These are phyloP conservation scores for Archaeoteleia sp. DNA, from an alignment of 2,888 invertebrate genomes.

Conservation along the genomic window DNA sequence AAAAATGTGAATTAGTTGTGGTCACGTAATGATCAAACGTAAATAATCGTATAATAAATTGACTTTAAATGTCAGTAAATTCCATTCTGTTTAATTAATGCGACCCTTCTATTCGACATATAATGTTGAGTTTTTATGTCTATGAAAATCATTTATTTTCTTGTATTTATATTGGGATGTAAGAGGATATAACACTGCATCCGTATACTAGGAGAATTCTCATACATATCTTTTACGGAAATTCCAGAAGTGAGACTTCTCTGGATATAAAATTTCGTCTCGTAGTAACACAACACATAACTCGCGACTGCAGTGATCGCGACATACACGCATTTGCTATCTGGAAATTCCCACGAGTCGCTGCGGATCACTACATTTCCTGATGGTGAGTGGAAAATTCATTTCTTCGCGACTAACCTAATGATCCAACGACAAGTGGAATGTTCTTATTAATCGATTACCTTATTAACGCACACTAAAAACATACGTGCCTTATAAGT, in stretches of 20 bases:
- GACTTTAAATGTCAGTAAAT: too few species aligned
- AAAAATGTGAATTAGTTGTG: too few species aligned
- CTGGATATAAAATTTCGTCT: constrained; percentile 40
- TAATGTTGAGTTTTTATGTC: too few species aligned
- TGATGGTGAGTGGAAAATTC: constrained; percentile 49
- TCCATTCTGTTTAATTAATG: too few species aligned
- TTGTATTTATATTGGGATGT: constrained; percentile 13
- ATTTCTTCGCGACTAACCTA: constrained; percentile 39
- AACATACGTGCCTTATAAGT: too few species aligned
- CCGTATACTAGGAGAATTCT: constrained; percentile 17
- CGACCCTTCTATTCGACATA: too few species aligned
- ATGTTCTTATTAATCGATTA: constrained; percentile 53
- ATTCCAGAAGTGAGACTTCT: constrained; percentile 33
- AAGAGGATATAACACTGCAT: constrained; percentile 13
- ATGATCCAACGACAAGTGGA: constrained; percentile 51
- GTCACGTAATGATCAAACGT: too few species aligned
- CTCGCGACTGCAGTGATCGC: constrained; percentile 20
- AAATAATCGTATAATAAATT: too few species aligned
- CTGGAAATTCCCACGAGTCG: constrained; percentile 48
- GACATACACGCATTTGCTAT: constrained; percentile 15
- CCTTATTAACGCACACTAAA: constrained; percentile 45
- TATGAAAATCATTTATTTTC: constrained; percentile 29
- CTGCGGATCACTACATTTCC: constrained; percentile 36
- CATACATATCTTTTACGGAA: constrained; percentile 38
- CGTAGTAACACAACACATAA: constrained; percentile 22